A percentile compares a stretch with the other conserved stretches of the same genome.
Conservation (phyloP, 2,888 invertebrate genomes). For the Ethmia dodecea region DNA sequence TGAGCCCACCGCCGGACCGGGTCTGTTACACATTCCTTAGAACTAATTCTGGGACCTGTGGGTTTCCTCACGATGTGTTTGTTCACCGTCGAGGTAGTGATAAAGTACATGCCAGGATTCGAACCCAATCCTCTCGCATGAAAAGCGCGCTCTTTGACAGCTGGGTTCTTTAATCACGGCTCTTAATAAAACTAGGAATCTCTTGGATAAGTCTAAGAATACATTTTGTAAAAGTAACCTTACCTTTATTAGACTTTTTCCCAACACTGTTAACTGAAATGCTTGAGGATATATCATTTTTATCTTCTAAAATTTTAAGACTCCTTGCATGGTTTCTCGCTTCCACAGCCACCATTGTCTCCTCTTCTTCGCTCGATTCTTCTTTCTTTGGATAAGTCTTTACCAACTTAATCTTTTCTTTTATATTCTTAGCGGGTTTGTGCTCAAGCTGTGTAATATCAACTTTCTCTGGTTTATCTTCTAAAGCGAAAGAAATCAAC, state of each 20-base stretch:
- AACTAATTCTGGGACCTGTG: too few relatives aligned
- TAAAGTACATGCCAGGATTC: too few relatives aligned
- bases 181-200: too few relatives aligned
- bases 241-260: slow-evolving; percentile 61
- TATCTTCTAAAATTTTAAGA: slow-evolving; percentile 48
- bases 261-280: slow-evolving; percentile 80
- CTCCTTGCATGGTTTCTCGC: slow-evolving; percentile 69
- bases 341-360: slow-evolving; percentile 80
- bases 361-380: slow-evolving; percentile 68
- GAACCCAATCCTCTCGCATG: too few relatives aligned
- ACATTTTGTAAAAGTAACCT: too few relatives aligned
- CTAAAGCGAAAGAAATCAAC: slow-evolving; percentile 69
- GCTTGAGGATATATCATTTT: slow-evolving; percentile 76
- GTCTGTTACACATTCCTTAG: too few relatives aligned
- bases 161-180: too few relatives aligned
- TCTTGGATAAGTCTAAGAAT: too few relatives aligned
- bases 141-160: too few relatives aligned
- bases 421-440: slow-evolving; percentile 69
- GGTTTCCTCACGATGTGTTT: too few relatives aligned
- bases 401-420: slow-evolving; percentile 73
- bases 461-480: slow-evolving; percentile 63
- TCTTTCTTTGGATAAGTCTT: slow-evolving; percentile 70
- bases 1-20: too few relatives aligned
- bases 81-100: too few relatives aligned
- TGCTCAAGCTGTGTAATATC: slow-evolving; percentile 47